Conservation (phyloP, 2,797 vertebrate genomes). For the Fundulus diaphanus region DNA sequence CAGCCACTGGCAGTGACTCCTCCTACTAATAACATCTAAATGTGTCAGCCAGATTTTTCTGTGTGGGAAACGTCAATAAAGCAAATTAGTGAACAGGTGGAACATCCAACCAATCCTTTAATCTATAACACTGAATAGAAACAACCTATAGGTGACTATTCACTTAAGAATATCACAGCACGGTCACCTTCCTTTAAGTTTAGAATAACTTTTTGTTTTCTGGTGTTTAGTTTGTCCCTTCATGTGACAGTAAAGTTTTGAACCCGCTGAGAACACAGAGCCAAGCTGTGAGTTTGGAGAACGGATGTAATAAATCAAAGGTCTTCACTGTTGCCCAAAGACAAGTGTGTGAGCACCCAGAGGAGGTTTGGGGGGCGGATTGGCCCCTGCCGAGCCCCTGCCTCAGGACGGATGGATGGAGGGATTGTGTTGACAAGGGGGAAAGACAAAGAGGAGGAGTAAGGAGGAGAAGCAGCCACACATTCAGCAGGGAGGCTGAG, state of each 20-base stretch:
- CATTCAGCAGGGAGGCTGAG: constrained; percentile 77
- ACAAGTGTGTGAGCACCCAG: constrained; percentile 66
- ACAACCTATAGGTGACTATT: background rate
- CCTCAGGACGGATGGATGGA: constrained; percentile 71
- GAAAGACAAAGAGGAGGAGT: constrained; percentile 66
- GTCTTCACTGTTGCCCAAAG: constrained; percentile 36
- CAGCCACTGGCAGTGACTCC: background rate
- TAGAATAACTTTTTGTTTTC: background rate
- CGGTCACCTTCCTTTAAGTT: constrained; percentile 3
- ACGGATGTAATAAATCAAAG: constrained; percentile 50
- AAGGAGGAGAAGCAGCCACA: constrained; percentile 71
- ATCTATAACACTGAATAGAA: background rate
- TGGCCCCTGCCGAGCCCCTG: constrained; percentile 61
- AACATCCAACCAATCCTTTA: background rate
- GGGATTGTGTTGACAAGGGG: constrained; percentile 81
- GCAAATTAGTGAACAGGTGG: background rate
- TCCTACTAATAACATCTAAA: background rate
- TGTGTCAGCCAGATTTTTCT: background rate
- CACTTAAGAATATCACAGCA: background rate
- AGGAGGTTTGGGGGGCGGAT: constrained; percentile 75
- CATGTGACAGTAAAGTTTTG: constrained; percentile 2
- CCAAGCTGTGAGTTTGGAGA: constrained; percentile 16
- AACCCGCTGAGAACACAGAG: constrained; percentile 5
- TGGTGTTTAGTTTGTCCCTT: background rate
- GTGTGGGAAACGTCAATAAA: background rate